Base-by-base conservation (phyloP, 2,113 vertebrate species). In the Mobula hypostoma region DNA sequence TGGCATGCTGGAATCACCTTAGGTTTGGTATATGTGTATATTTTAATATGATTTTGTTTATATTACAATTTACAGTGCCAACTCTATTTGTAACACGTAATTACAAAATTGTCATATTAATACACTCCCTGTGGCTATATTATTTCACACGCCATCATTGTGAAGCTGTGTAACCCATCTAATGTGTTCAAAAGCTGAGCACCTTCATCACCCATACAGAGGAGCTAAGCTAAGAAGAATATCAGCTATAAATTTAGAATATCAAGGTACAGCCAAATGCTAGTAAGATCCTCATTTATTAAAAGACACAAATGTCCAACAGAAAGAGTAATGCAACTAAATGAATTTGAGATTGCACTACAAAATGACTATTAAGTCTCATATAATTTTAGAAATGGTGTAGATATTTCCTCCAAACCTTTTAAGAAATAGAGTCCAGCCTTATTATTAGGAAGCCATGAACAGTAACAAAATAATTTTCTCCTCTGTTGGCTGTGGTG, bases 21-120 rank as follows among this genome's bases (percentile, higher is more conserved):
- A 48, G 11, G 66, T 93, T 72, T 66, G 68, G 36, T 48, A 11
- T 72, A 24, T 74, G 19, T 93, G 90, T 72, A 93, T 93, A 93
- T 93, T 93, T 74, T 74, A 93, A 93, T 93, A 74, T 93, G 90
- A 93, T 74, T 40, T 93, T 93, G 90, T 93, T 93, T 93, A 93
- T 40, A 70, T 93, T 93, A 93, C 90, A 93, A 72, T 93, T 93
- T 93, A 40, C 90, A 74, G 90, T 32, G 68, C 90, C 90, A 93
- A 93, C 70, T 93, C 63, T 93, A 93, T 74, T 93, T 93, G 90
- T 36, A 93, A 93, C 90, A 93, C 90, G 74, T 93, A 93, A 93
- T 93, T 93, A 74, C 68, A 93, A 93, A 93, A 93, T 93, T 93
- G 68, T 93, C 68, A 93, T 93, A 93, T 93, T 93, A 93, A 93